Evolutionary conservation across 1,140 invertebrate genomes (phyloP).

Genomic region (Galleria mellonella): DNA sequence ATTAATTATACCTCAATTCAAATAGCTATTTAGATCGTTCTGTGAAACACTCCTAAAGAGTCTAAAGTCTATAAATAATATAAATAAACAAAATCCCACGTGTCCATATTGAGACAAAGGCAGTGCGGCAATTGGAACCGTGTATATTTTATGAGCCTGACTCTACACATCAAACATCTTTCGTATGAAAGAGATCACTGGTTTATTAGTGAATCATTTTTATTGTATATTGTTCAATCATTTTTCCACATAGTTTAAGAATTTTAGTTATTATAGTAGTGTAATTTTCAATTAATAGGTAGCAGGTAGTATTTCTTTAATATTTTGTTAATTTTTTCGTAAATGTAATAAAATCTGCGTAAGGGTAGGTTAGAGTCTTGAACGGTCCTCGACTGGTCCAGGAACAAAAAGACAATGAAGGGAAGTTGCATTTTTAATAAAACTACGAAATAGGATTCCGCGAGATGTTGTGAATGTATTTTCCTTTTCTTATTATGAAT

Average conservation of each 20-base stretch:
- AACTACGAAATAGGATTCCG: slow-evolving; percentile 23
- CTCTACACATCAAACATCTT: slow-evolving; percentile 11
- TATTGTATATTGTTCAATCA: slow-evolving; percentile 72
- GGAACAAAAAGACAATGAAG: slow-evolving; percentile 71
- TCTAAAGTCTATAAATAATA: not conserved
- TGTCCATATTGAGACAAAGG: not conserved
- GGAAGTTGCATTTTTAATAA: slow-evolving; percentile 64
- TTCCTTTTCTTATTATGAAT: slow-evolving; percentile 14
- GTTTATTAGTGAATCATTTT: slow-evolving; percentile 69
- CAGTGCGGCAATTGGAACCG: not conserved
- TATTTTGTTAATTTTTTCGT: slow-evolving; percentile 71
- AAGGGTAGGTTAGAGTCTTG: slow-evolving; percentile 63
- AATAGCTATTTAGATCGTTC: not conserved
- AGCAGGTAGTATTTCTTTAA: slow-evolving; percentile 68
- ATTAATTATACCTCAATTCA: slow-evolving; percentile 5
- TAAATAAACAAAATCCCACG: not conserved
- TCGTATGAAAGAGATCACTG: slow-evolving; percentile 44
- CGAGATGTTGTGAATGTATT: slow-evolving; percentile 29
- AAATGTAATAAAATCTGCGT: slow-evolving; percentile 63
- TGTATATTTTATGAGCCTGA: not conserved
- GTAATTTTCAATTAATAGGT: slow-evolving; percentile 69
- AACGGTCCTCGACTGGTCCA: slow-evolving; percentile 58
- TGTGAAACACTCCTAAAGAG: not conserved
- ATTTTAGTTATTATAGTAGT: slow-evolving; percentile 69
- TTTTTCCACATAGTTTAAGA: slow-evolving; percentile 71